These are phyloP conservation scores for Drosophila santomea DNA, from an alignment of 1,140 invertebrate genomes.

Conservation along the genomic window DNA sequence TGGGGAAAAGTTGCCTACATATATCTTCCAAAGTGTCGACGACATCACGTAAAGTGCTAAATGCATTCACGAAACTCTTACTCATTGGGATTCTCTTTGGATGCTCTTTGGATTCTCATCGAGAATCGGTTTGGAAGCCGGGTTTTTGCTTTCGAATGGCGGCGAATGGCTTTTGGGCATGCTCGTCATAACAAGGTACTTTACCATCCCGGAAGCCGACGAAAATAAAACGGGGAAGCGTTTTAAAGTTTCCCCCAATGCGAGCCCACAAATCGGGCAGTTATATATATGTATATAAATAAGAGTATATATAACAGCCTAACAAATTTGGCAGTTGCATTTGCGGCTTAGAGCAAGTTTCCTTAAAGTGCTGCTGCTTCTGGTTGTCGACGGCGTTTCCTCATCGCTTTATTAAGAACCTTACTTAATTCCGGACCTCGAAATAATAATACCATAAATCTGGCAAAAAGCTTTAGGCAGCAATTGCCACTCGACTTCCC, in stretches of 20 bases:
- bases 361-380: slow-evolving; percentile 32
- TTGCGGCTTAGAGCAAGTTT: slow-evolving; percentile 59
- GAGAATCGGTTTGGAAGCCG: slow-evolving; percentile 4
- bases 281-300: slow-evolving; percentile 6
- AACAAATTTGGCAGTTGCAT: slow-evolving; percentile 62
- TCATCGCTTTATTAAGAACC: slow-evolving; percentile 70
- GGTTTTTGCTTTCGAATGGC: not conserved
- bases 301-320: too few relatives aligned
- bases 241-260: slow-evolving; percentile 18
- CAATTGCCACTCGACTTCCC: slow-evolving; percentile 65
- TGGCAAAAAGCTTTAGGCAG: slow-evolving; percentile 37
- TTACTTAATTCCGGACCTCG: slow-evolving; percentile 19
- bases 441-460: slow-evolving; percentile 56
- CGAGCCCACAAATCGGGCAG: slow-evolving; percentile 42
- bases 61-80: slow-evolving; percentile 11
- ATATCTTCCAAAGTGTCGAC: slow-evolving; percentile 31
- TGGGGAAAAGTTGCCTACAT: slow-evolving; percentile 10
- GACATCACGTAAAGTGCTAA: slow-evolving; percentile 64
- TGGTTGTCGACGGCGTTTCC: slow-evolving; percentile 24
- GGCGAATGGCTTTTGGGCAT: slow-evolving; percentile 27
- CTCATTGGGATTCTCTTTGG: slow-evolving; percentile 14
- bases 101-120: slow-evolving; percentile 6
- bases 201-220: slow-evolving; percentile 58
- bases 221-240: slow-evolving; percentile 73
- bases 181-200: slow-evolving; percentile 30